Evolutionary conservation across 1,140 invertebrate species (phyloP), one percentile per base, ranked within the genome.

Genomic region (Spodoptera litura): DNA sequence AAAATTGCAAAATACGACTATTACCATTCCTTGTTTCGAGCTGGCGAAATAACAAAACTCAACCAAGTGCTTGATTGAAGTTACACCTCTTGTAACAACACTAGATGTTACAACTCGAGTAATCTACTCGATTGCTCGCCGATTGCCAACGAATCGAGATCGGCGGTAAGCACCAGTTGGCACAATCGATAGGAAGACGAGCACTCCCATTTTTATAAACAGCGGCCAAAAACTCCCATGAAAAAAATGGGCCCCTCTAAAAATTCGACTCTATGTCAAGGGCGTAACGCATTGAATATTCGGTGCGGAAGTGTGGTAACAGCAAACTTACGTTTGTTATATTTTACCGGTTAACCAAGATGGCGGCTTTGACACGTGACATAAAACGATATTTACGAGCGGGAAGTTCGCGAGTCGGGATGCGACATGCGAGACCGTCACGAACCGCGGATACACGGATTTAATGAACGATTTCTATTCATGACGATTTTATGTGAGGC

Each of bases 91-190:
- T 52, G 49, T 77, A 56, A 56, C 62, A 77, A n/a, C 62, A 77
- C 74, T 77, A 68, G 52, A 56, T 62, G 59, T 27, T 80, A 85
- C 73, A 75, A 53, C 89, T 86, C 82, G 82, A 89, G 83, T 87
- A 89, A 89, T 91, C 85, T 75, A 75, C 59, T 91, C 88, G 86
- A 93, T 93, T 88, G 83, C 85, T 78, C 78, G 78, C 85, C 85
- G 83, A 90, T 91, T 84, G 83, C 83, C 81, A 71, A 85, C 85
- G 84, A 89, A 91, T 94, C 89, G 86, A 91, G 89, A 93, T 90
- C 87, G 82, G 91, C 66, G 92, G 85, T 87, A 90, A 92, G 91
- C 91, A 93, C 92, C 83, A 91, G 88, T 89, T 94, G 92, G 91
- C 87, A 94, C 92, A 94, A 93, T 94, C 92, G 86, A 93, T 94